These are phyloP conservation scores for Sphecodes monilicornis DNA, from an alignment of 2,888 invertebrate species.

Conservation along the genomic window DNA sequence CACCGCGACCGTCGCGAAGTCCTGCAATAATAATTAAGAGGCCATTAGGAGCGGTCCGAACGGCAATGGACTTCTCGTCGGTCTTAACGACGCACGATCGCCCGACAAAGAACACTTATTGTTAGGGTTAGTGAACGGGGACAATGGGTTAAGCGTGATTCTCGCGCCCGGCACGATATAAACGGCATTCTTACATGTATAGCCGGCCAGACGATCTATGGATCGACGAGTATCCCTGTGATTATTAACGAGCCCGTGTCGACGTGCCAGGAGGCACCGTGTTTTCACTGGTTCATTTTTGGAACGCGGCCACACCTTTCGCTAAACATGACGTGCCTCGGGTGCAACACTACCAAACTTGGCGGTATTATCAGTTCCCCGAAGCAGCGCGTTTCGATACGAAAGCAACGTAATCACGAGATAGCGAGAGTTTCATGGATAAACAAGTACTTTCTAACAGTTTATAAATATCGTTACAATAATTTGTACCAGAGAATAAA, in stretches of 20 bases:
- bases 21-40: constrained; percentile 56
- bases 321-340: constrained; percentile 7
- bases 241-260: constrained; percentile 29
- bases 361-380: constrained; percentile 17
- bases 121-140: constrained; percentile 68
- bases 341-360: constrained; percentile 18
- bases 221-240: constrained; percentile 17
- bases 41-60: constrained; percentile 32
- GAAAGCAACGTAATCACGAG: neutral
- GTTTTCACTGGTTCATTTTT: constrained; percentile 37
- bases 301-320: constrained; percentile 17
- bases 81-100: constrained; percentile 58
- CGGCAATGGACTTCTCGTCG: constrained; percentile 25
- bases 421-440: neutral
- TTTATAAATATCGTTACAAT: neutral
- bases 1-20: constrained; percentile 8
- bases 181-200: constrained; percentile 40
- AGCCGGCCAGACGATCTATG: neutral
- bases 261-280: neutral
- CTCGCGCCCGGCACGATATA: constrained; percentile 43
- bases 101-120: constrained; percentile 60
- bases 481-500: neutral
- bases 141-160: constrained; percentile 62
- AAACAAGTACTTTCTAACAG: neutral
- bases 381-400: neutral